Percentiles rank a stretch among this genome's conserved stretches.
These are phyloP conservation scores for Drosophila saltans DNA, from an alignment of 1,140 invertebrate genomes.

Conservation along the genomic window DNA sequence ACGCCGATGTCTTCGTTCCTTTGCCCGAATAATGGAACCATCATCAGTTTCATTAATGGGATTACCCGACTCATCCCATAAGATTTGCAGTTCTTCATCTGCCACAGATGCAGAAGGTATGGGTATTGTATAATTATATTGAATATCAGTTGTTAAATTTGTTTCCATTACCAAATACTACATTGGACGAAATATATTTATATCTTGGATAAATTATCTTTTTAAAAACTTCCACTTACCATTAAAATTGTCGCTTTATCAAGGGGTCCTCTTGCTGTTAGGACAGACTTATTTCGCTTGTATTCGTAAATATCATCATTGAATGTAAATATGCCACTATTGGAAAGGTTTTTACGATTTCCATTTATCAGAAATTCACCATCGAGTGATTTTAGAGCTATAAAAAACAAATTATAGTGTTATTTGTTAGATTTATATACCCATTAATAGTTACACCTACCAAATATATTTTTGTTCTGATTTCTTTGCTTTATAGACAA, in stretches of 20 bases:
- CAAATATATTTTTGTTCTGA: constrained; percentile 92
- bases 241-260: constrained; percentile 46
- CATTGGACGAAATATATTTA: no score
- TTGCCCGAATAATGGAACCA: constrained; percentile 18
- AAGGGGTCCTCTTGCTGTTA: constrained; percentile 52
- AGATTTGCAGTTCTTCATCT: constrained; percentile 52
- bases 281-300: constrained; percentile 57
- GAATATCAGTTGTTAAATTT: constrained; percentile 89
- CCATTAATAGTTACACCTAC: constrained; percentile 84
- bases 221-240: constrained; percentile 33
- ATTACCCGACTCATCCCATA: constrained; percentile 57
- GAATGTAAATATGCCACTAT: constrained; percentile 89
- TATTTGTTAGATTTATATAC: no score
- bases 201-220: no score
- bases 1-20: constrained; percentile 85
- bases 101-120: constrained; percentile 77
- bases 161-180: constrained; percentile 87
- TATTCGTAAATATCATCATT: constrained; percentile 92
- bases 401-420: not conserved
- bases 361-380: constrained; percentile 89
- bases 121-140: constrained; percentile 91
- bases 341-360: constrained; percentile 88
- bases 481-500: constrained; percentile 93
- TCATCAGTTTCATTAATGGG: constrained; percentile 37
- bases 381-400: constrained; percentile 86